Conservation (phyloP, 2,888 invertebrate species). For the Lithophane leautieri region DNA sequence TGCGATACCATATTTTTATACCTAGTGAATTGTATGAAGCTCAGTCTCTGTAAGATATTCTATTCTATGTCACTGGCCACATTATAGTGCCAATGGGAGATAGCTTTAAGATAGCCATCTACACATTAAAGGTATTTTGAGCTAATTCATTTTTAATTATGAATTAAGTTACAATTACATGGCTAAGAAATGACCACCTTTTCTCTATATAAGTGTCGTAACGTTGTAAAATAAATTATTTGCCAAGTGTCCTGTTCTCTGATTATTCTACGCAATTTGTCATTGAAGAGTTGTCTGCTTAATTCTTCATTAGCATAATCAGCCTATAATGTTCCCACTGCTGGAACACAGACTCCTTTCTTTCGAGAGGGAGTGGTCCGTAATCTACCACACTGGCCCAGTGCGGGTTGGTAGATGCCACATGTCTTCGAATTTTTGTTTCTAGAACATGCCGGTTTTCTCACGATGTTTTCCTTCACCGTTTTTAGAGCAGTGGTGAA, state of each 20-base stretch:
- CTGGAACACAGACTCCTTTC: too few species aligned
- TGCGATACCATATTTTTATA: too few species aligned
- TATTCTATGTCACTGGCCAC: conserved; percentile 24
- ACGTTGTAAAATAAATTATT: neutral
- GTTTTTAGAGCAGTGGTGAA: too few species aligned
- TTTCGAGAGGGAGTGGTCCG: too few species aligned
- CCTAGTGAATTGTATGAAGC: conserved; percentile 3
- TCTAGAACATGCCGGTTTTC: too few species aligned
- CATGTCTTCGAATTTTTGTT: too few species aligned
- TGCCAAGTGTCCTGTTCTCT: neutral
- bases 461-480: too few species aligned
- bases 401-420: too few species aligned
- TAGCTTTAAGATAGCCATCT: conserved; percentile 33
- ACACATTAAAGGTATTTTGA: conserved; percentile 7
- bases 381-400: too few species aligned
- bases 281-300: neutral
- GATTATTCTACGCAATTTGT: neutral
- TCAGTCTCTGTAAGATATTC: conserved; percentile 14
- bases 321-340: too few species aligned
- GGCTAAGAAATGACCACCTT: neutral
- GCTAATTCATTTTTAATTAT: conserved; percentile 25
- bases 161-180: conserved; percentile 3
- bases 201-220: neutral
- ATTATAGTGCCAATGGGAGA: neutral
- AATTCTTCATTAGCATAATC: neutral